A percentile compares a stretch with the other conserved stretches of the same genome.
These are phyloP conservation scores for Meloidogyne chitwoodi DNA, from an alignment of 1,140 invertebrate genomes.

Conservation along the genomic window DNA sequence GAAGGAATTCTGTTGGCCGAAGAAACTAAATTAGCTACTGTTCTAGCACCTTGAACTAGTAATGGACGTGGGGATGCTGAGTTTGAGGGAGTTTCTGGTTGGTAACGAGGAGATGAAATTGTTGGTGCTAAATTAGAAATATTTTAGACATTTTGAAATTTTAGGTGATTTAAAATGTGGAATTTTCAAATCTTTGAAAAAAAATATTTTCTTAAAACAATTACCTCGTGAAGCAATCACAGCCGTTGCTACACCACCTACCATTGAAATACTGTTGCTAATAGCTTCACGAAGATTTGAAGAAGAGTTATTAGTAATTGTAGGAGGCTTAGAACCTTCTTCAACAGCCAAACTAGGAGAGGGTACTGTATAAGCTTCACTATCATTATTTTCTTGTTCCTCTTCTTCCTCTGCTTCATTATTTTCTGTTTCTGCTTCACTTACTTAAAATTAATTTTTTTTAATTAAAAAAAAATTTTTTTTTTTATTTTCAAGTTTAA, in stretches of 20 bases:
- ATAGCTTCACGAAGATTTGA: constrained; percentile 17
- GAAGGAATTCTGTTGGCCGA: background rate
- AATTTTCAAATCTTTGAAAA: too few relatives aligned
- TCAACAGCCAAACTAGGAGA: background rate
- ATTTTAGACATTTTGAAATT: background rate
- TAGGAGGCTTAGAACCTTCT: background rate
- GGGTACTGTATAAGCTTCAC: background rate
- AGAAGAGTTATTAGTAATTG: background rate
- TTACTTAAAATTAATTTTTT: background rate
- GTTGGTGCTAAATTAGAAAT: background rate
- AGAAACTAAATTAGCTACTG: background rate
- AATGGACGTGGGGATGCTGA: background rate
- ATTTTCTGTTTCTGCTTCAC: background rate
- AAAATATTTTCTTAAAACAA: too few relatives aligned
- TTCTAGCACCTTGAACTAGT: constrained; percentile 7
- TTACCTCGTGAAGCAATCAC: background rate
- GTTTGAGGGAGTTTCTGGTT: background rate
- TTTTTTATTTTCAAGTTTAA: too few relatives aligned
- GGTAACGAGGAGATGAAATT: background rate
- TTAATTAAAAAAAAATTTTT: background rate
- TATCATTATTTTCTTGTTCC: background rate
- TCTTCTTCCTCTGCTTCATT: background rate
- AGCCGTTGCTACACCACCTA: constrained; percentile 34
- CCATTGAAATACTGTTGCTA: constrained; percentile 29
- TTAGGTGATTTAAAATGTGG: background rate